A percentile compares a stretch with the other conserved stretches of the same genome.
phyloP scores from a whole-genome alignment of 2,888 invertebrate species.

The Euphydryas editha region DNA sequence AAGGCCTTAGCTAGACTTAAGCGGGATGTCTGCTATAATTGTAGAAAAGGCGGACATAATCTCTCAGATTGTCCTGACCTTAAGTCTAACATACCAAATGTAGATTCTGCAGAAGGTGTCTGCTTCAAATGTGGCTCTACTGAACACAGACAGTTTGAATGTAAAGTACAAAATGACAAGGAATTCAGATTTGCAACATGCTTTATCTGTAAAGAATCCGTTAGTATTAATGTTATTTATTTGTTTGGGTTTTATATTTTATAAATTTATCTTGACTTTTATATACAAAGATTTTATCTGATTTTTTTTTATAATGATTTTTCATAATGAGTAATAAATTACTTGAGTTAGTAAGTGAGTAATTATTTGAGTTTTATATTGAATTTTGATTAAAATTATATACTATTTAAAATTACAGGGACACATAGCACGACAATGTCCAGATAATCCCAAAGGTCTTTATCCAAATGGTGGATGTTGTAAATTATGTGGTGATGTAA shows the following conservation, averaged over 20 bases:
- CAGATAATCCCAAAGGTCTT: slow-evolving; percentile 93
- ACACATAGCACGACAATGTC: slow-evolving; percentile 94
- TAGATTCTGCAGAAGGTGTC: slow-evolving; percentile 85
- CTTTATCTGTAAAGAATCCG: slow-evolving; percentile 92
- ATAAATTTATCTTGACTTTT: background rate
- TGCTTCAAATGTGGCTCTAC: slow-evolving; percentile 96
- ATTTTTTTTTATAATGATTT: background rate
- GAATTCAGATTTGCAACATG: slow-evolving; percentile 93
- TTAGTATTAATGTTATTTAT: slow-evolving; percentile 50
- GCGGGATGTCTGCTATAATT: slow-evolving; percentile 91
- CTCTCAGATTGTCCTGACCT: slow-evolving; percentile 91
- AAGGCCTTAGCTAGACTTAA: slow-evolving; percentile 86
- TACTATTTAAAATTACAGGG: slow-evolving; percentile 76
- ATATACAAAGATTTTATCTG: background rate
- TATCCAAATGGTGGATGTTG: slow-evolving; percentile 94
- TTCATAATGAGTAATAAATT: too few relatives aligned
- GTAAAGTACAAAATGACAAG: slow-evolving; percentile 86
- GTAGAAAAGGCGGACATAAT: slow-evolving; percentile 90
- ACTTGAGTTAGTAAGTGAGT: too few relatives aligned
- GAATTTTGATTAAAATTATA: background rate
- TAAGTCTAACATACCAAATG: slow-evolving; percentile 77
- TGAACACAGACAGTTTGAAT: slow-evolving; percentile 91
- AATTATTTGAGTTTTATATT: too few relatives aligned
- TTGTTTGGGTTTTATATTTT: background rate
- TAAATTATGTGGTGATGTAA: slow-evolving; percentile 92